Conservation (phyloP, 2,888 invertebrate species). For the Acrocyrtus sp. region DNA sequence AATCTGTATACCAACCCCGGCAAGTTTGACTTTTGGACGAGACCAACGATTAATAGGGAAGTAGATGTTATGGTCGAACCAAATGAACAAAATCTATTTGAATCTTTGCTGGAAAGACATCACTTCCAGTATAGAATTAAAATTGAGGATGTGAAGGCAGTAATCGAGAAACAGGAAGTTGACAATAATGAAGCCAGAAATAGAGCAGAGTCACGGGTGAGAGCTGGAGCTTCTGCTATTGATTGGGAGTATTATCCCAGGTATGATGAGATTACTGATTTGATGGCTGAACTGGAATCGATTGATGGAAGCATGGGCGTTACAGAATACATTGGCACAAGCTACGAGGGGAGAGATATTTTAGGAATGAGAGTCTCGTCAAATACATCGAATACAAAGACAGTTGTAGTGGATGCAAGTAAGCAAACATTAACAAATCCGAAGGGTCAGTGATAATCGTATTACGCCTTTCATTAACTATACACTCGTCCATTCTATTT, state of each 20-base stretch:
- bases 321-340: slow-evolving; percentile 59
- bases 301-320: not conserved
- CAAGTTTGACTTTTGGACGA: slow-evolving; percentile 73
- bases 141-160: slow-evolving; percentile 41
- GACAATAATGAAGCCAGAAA: not conserved
- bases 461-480: too few species aligned
- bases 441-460: too few species aligned
- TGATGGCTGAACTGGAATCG: slow-evolving; percentile 6
- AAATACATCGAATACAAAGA: slow-evolving; percentile 35
- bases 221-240: not conserved
- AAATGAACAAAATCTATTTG: slow-evolving; percentile 17
- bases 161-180: slow-evolving; percentile 20
- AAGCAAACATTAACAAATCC: too few species aligned
- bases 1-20: too few species aligned
- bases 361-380: slow-evolving; percentile 61
- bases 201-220: not conserved
- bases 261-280: slow-evolving; percentile 13
- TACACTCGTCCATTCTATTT: too few species aligned
- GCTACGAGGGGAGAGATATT: slow-evolving; percentile 61
- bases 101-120: slow-evolving; percentile 6
- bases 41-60: slow-evolving; percentile 70
- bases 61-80: slow-evolving; percentile 69
- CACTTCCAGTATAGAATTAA: slow-evolving; percentile 42
- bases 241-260: slow-evolving; percentile 12
- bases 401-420: slow-evolving; percentile 51